A percentile compares a stretch with the other conserved stretches of the same genome.
Evolutionary conservation across 2,888 invertebrate species (phyloP).

Genomic region (Orchesella flavescens): DNA sequence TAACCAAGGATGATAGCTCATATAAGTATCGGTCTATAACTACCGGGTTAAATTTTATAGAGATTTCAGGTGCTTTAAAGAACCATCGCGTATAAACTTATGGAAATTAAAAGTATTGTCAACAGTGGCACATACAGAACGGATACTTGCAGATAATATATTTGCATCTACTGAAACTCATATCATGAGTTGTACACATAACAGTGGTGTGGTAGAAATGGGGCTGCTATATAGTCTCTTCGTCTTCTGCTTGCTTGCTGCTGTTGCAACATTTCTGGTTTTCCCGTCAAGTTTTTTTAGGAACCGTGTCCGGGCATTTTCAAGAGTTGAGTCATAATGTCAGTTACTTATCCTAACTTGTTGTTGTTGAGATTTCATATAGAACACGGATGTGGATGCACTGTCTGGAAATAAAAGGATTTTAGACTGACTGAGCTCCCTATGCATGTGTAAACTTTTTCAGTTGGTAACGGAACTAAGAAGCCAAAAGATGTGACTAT

Average conservation of each 20-base stretch:
- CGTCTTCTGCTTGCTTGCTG: slow-evolving; percentile 19
- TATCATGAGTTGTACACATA: background rate
- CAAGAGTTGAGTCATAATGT: slow-evolving; percentile 58
- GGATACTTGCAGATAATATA: too few species aligned
- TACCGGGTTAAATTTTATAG: too few species aligned
- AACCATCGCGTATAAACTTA: too few species aligned
- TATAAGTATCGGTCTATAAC: too few species aligned
- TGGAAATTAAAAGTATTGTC: too few species aligned
- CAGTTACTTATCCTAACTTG: slow-evolving; percentile 49
- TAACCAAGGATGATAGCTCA: too few species aligned
- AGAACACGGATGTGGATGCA: background rate
- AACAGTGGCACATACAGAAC: too few species aligned
- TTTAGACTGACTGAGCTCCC: slow-evolving; percentile 29
- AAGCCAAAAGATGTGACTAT: slow-evolving; percentile 54
- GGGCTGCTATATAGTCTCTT: slow-evolving; percentile 42
- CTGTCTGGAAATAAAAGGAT: slow-evolving; percentile 44
- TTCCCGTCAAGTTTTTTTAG: slow-evolving; percentile 40
- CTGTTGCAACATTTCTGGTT: slow-evolving; percentile 32
- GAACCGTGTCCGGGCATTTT: slow-evolving; percentile 59
- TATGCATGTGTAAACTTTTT: slow-evolving; percentile 45
- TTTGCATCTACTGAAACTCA: too few species aligned
- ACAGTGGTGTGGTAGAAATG: background rate
- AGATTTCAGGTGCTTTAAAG: too few species aligned
- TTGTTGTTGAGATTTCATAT: background rate
- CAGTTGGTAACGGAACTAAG: slow-evolving; percentile 57